Percentiles rank a stretch among this genome's conserved stretches.
Evolutionary conservation across 2,113 vertebrate species (phyloP).

Genomic region (Nesoenas mayeri): DNA sequence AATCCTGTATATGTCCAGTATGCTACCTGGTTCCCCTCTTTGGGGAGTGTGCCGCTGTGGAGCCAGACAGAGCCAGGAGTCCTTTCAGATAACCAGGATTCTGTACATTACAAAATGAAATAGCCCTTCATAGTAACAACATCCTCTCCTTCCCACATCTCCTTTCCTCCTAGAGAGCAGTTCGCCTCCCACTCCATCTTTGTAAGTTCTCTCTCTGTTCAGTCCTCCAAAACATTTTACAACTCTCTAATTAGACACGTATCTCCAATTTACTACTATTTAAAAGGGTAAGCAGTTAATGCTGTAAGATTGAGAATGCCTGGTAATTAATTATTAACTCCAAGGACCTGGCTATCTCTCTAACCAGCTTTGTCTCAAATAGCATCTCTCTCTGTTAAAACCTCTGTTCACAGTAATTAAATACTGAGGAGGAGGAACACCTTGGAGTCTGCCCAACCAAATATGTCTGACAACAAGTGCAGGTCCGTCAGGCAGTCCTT

Average conservation of each 20-base stretch:
- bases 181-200: conserved; percentile 36
- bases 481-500: neutral
- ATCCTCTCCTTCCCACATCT: conserved; percentile 9
- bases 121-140: neutral
- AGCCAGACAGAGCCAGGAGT: neutral
- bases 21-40: neutral
- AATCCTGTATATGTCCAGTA: neutral
- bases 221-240: conserved; percentile 71
- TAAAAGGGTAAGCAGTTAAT: conserved; percentile 80
- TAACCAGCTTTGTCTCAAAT: conserved; percentile 67
- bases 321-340: conserved; percentile 80
- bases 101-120: neutral
- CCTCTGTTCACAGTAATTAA: conserved; percentile 70
- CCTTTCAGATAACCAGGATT: neutral
- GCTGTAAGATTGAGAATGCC: conserved; percentile 69
- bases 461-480: neutral
- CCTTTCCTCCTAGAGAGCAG: conserved; percentile 28
- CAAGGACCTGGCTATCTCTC: conserved; percentile 71
- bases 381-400: conserved; percentile 66
- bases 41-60: neutral
- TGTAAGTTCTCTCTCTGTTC: conserved; percentile 57
- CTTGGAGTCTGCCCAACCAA: conserved; percentile 25
- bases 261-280: conserved; percentile 77
- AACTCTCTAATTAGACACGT: conserved; percentile 76
- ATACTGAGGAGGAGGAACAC: conserved; percentile 38